phyloP scores from a whole-genome alignment of 2,888 invertebrate species.

The Amphimallon solstitiale region DNA sequence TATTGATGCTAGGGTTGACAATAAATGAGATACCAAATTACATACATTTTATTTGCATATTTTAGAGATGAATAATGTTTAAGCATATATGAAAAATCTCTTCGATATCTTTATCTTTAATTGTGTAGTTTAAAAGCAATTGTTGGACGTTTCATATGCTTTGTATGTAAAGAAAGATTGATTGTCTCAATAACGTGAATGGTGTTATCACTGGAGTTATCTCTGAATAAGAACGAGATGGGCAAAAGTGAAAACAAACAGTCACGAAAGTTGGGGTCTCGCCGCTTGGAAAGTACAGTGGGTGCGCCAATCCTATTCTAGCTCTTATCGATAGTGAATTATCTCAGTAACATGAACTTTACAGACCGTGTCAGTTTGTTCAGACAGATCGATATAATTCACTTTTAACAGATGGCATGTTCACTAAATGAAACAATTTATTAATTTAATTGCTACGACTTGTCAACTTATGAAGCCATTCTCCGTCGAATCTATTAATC shows the following conservation, averaged over 20 bases:
- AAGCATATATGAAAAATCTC: too few relatives aligned
- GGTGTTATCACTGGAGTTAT: conserved; percentile 8
- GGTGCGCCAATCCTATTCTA: neutral
- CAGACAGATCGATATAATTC: conserved; percentile 7
- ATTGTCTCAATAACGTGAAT: conserved; percentile 20
- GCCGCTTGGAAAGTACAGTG: neutral
- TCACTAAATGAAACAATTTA: conserved; percentile 13
- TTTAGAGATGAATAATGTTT: too few relatives aligned
- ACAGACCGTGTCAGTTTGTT: neutral
- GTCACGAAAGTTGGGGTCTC: conserved; percentile 1
- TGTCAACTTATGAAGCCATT: conserved; percentile 5
- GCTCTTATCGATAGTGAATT: conserved; percentile 8
- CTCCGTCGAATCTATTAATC: neutral
- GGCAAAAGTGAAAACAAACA: conserved; percentile 9
- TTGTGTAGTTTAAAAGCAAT: too few relatives aligned
- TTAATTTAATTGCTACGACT: conserved; percentile 13
- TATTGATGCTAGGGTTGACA: too few relatives aligned
- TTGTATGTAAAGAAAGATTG: conserved; percentile 4
- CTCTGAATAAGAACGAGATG: conserved; percentile 10
- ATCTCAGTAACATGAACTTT: conserved; percentile 14
- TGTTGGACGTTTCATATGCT: too few relatives aligned
- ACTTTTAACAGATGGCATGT: conserved; percentile 11
- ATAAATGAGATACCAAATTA: too few relatives aligned
- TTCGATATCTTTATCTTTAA: too few relatives aligned
- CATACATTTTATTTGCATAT: too few relatives aligned